These are phyloP conservation scores for Tetranychus truncatus DNA, from an alignment of 2,888 invertebrate species.

Conservation along the genomic window DNA sequence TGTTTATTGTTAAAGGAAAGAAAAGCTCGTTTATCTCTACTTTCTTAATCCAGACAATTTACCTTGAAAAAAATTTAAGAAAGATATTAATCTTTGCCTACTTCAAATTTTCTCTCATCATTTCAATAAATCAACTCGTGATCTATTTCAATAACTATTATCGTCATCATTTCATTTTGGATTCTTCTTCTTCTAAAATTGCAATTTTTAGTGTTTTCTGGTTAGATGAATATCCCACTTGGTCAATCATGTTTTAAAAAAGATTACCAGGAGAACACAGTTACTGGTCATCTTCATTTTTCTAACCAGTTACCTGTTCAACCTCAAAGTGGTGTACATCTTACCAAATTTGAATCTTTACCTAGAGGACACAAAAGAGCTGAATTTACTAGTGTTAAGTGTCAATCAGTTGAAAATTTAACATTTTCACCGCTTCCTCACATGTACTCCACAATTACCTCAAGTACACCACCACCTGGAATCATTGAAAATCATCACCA, in stretches of 20 bases:
- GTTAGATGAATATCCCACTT: neutral
- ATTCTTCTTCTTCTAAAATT: neutral
- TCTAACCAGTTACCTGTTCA: constrained; percentile 2
- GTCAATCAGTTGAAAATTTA: constrained; percentile 3
- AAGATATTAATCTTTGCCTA: no score
- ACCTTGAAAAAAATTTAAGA: no score
- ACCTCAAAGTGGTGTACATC: neutral
- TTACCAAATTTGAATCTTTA: neutral
- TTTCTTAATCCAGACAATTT: no score
- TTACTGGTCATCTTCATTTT: neutral
- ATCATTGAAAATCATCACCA: neutral
- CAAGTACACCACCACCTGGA: neutral
- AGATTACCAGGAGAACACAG: neutral
- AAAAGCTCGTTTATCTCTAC: no score
- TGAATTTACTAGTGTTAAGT: neutral
- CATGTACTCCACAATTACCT: neutral
- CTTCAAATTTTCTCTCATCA: neutral
- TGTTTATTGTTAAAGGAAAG: no score
- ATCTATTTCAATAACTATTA: neutral
- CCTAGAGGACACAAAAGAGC: neutral
- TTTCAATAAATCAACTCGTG: neutral
- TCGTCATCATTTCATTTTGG: neutral
- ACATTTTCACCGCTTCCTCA: neutral
- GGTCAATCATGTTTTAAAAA: neutral
- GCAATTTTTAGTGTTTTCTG: neutral